Percentiles rank a stretch among this genome's conserved stretches.
phyloP scores from a whole-genome alignment of 1,140 invertebrate genomes.

The Drosophila insularis region DNA sequence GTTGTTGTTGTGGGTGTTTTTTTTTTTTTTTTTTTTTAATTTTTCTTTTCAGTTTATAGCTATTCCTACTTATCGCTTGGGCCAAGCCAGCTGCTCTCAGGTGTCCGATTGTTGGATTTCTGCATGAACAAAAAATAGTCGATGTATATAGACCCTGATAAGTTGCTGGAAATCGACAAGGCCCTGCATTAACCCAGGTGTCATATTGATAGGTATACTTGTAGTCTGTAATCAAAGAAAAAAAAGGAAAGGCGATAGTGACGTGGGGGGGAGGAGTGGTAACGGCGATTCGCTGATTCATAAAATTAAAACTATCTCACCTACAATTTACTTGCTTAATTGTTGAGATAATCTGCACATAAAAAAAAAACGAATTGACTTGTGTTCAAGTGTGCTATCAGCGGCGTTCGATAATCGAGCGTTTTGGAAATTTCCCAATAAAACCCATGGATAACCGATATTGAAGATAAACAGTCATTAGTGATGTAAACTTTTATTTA shows the following conservation, averaged over 20 bases:
- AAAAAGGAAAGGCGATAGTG: neutral
- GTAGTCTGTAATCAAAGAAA: too few species aligned
- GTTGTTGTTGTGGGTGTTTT: neutral
- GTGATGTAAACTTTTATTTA: too few species aligned
- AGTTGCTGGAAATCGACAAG: neutral
- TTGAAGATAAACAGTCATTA: too few species aligned
- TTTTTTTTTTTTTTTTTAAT: neutral
- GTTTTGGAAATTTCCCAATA: too few species aligned
- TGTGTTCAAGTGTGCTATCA: neutral
- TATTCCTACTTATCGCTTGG: constrained; percentile 31
- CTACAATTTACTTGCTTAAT: neutral
- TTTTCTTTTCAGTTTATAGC: constrained; percentile 22
- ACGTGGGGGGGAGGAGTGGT: neutral
- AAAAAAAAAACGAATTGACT: neutral
- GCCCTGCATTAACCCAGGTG: constrained; percentile 2
- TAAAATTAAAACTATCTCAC: neutral
- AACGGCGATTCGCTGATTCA: neutral
- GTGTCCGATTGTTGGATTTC: constrained; percentile 5
- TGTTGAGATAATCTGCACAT: neutral
- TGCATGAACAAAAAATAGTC: neutral
- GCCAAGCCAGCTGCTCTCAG: constrained; percentile 26
- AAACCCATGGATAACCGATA: too few species aligned
- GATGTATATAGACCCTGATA: neutral
- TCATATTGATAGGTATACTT: neutral
- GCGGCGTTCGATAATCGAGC: neutral